Evolutionary conservation across 1,140 invertebrate genomes (phyloP), one percentile per base, ranked within the genome.

Genomic region (Macrostomum lignano): DNA sequence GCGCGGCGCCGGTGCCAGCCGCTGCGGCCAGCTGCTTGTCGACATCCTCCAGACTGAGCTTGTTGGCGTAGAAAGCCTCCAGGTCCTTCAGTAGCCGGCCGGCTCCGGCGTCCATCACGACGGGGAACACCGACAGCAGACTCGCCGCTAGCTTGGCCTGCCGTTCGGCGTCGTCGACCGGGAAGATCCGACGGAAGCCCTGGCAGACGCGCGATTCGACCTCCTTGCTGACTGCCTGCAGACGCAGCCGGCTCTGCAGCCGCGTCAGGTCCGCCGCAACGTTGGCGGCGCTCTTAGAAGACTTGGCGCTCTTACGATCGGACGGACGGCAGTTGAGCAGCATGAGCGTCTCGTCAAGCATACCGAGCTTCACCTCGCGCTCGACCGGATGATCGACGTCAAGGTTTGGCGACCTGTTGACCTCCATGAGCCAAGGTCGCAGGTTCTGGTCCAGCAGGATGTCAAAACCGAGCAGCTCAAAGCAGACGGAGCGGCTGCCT

Each of bases 351-450:
- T 32, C 31, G 17, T 21, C 11, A 21, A 32, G 11, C 6, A 32
- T 14, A 26, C 3, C 4, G 20, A 13, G 17, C 24, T 32, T 32
- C 20, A 32, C 19, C 17, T 32, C 24, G 20, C 6, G 13, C 13
- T 32, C 31, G 24, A 32, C n/a, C 4, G 3, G 5, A 13, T 15
- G 17, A 17, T 32, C 31, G 13, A 21, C 24, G 11, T 15, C 14
- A 13, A 32, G 24, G 24, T 21, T 32, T 32, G 31, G 31, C 20
- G 31, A 32, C 3, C 13, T 13, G 24, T 32, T 32, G 5, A 32
- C 75, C 59, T 82, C 77, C 29, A 84, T 57, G 21, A 84, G 64
- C 41, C 67, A 73, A 1, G 77, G 75, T 46, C 73, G 73, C n/a
- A 79, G 49, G 43, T 72, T 72, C 50, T 69, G 67, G 49, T 81